Evolutionary conservation across 2,113 vertebrate species (phyloP), one percentile per base, ranked within the genome.

Genomic region (Gallinago paraguaiae): DNA sequence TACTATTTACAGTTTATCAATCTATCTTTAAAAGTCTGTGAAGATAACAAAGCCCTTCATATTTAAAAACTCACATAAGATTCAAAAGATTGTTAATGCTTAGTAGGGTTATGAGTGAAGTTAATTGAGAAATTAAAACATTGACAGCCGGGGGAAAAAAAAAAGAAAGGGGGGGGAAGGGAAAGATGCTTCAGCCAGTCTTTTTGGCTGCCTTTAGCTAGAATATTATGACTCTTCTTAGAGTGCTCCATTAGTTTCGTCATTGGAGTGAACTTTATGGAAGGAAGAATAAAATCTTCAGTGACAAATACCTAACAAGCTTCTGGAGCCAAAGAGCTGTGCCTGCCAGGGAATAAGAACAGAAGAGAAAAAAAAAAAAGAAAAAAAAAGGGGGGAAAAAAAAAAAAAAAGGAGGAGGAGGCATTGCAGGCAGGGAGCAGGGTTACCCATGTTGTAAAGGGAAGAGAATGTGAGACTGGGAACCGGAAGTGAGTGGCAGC

Each of bases 1-100:
- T 72, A 79, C 72, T 86, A 68, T 94, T 91, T 94, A 93, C 54
- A 76, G 82, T 93, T 96, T 96, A 96, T 96, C 93, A 88, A 53
- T 64, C 69, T 71, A 93, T 92, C 90, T 96, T 90, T 81, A 90
- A 88, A 93, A 94, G 57, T 60, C 92, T 88, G 53, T 88, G 79
- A 94, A 96, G 88, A 96, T 96, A 94, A 88, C 51, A 84, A 92
- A 93, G 48, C 81, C 50, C 77, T 94, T 94, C 67, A 50, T 94
- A 77, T 85, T 82, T 80, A 87, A 96, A 92, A 93, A 78, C 17
- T 13, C 41, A 77, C 11, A 51, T 60, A 81, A 96, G 88, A 84
- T 91, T 89, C 50, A 87, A 87, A 93, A 90, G 86, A 93, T 79
- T 95, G 16, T 33, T 92, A 72, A 63, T 72, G 45, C 77, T 95